These are phyloP conservation scores for Oncorhynchus masou DNA, from an alignment of 2,113 vertebrate genomes.

Conservation along the genomic window DNA sequence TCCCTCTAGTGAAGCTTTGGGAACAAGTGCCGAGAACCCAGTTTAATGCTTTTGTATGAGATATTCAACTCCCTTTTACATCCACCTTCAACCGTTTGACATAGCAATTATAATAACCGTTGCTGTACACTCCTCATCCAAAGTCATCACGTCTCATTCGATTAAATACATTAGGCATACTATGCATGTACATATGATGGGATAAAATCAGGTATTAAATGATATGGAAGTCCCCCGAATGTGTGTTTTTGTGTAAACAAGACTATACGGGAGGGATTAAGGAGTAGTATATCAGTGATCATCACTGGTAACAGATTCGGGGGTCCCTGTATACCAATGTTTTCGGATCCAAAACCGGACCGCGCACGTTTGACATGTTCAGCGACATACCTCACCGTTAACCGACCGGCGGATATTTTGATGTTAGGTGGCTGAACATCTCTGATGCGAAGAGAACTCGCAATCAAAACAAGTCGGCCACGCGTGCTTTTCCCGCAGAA, in stretches of 20 bases:
- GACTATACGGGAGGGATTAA: not conserved
- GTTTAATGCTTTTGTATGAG: not conserved
- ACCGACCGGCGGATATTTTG: not conserved
- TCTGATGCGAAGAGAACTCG: slow-evolving; percentile 31
- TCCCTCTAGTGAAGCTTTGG: slow-evolving; percentile 37
- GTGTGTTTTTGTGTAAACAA: not conserved
- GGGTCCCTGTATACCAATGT: slow-evolving; percentile 18
- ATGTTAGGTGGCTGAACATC: not conserved
- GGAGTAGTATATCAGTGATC: not conserved
- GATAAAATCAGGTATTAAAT: not conserved
- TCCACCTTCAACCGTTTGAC: not conserved
- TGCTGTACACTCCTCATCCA: not conserved
- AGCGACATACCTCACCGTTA: not conserved
- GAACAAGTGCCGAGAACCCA: not conserved
- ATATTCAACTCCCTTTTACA: not conserved
- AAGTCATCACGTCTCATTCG: too few species aligned
- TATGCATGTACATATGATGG: not conserved
- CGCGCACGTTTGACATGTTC: slow-evolving; percentile 15
- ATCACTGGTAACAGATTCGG: not conserved
- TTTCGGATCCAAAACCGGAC: slow-evolving; percentile 17
- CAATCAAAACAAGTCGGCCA: slow-evolving; percentile 79
- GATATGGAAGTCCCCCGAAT: not conserved
- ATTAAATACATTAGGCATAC: not conserved
- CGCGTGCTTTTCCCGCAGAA: slow-evolving; percentile 76
- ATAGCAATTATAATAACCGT: not conserved